phyloP scores from a whole-genome alignment of 2,797 vertebrate species.

The Apodemus agrarius region DNA sequence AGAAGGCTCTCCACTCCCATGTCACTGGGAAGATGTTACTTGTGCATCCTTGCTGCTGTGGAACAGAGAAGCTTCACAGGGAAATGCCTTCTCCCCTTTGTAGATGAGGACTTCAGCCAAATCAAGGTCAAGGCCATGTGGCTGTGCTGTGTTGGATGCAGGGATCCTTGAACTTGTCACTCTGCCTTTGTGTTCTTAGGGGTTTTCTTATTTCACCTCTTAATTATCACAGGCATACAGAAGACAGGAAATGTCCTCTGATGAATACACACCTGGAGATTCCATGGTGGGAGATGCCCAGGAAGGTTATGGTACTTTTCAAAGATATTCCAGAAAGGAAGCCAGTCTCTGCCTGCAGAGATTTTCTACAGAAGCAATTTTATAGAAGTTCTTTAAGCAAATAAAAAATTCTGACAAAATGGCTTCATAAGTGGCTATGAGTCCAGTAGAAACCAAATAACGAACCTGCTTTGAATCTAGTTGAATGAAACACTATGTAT shows the following conservation, averaged over 20 bases:
- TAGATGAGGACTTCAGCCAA: not conserved
- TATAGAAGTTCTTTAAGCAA: not conserved
- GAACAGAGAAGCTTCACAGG: not conserved
- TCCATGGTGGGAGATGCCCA: not conserved
- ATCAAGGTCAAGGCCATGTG: not conserved
- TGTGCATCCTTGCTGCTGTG: not conserved
- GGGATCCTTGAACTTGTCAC: not conserved
- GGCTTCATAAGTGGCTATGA: not conserved
- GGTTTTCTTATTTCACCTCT: not conserved
- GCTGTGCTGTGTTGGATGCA: not conserved
- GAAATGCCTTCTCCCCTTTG: not conserved
- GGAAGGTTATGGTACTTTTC: not conserved
- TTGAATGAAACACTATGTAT: not conserved
- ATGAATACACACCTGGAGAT: not conserved
- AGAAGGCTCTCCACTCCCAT: not conserved
- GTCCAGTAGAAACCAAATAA: not conserved
- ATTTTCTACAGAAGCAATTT: not conserved
- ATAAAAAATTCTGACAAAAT: not conserved
- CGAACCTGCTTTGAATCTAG: not conserved
- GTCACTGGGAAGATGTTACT: not conserved
- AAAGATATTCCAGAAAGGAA: conserved; percentile 2
- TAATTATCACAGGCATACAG: not conserved
- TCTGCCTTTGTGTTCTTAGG: not conserved
- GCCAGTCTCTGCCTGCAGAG: not conserved
- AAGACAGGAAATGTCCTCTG: not conserved